Conservation (phyloP, 2,113 vertebrate genomes). For the Microcebus lehilahytsara region DNA sequence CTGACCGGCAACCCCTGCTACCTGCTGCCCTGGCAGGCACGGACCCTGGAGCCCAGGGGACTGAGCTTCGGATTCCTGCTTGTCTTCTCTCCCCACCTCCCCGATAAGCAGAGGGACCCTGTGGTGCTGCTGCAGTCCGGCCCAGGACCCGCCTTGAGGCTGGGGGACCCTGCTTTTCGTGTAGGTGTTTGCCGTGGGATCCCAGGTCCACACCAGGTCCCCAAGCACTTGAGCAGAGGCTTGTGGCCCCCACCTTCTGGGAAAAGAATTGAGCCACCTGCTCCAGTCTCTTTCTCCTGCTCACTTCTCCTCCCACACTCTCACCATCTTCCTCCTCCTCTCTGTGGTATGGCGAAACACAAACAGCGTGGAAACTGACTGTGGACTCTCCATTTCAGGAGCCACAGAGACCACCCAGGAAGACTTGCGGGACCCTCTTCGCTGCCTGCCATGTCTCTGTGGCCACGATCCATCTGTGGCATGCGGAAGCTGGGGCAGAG, state of each 20-base stretch:
- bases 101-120: not conserved
- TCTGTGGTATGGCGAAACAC: not conserved
- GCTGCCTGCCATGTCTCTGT: conserved; percentile 61
- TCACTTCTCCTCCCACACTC: not conserved
- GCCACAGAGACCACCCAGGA: not conserved
- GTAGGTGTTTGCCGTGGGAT: not conserved
- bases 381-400: not conserved
- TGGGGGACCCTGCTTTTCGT: not conserved
- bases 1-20: no score
- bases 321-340: not conserved
- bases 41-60: no score
- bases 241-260: not conserved
- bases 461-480: not conserved
- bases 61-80: not conserved
- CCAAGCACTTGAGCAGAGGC: not conserved
- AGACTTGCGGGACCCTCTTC: not conserved
- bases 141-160: not conserved
- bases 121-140: not conserved
- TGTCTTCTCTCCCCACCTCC: not conserved
- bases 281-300: not conserved
- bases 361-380: not conserved
- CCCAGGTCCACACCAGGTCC: not conserved
- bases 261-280: not conserved
- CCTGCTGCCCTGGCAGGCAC: not conserved
- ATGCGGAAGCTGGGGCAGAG: conserved; percentile 6